Conservation (phyloP, 1,140 invertebrate genomes). For the Prorops nasuta region DNA sequence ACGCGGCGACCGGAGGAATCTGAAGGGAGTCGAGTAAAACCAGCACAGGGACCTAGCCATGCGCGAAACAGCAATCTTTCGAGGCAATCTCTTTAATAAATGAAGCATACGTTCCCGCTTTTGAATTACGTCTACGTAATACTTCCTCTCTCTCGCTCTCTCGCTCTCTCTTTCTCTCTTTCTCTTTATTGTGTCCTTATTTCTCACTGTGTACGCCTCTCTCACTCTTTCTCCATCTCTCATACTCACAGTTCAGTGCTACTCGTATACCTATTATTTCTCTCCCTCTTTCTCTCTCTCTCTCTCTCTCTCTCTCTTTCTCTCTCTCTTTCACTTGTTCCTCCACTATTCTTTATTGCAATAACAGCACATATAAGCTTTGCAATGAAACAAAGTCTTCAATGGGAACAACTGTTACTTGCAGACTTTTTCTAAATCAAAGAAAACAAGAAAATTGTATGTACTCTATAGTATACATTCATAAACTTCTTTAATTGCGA, state of each 20-base stretch:
- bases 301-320: neutral
- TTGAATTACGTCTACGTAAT: conserved; percentile 47
- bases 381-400: neutral
- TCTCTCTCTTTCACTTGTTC: neutral
- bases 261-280: too few species aligned
- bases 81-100: conserved; percentile 51
- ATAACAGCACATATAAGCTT: neutral
- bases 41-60: conserved; percentile 39
- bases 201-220: too few species aligned
- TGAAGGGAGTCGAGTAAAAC: conserved; percentile 29
- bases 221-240: conserved; percentile 23
- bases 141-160: conserved; percentile 18
- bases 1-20: conserved; percentile 19
- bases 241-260: too few species aligned
- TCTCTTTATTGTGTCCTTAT: conserved; percentile 8
- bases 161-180: conserved; percentile 3
- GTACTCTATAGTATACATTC: too few species aligned
- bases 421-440: too few species aligned
- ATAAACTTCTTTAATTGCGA: too few species aligned
- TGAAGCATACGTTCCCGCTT: conserved; percentile 47
- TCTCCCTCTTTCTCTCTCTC: too few species aligned
- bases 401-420: conserved; percentile 11
- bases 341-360: too few species aligned
- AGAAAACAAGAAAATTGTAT: too few species aligned
- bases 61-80: conserved; percentile 50